A percentile compares a stretch with the other conserved stretches of the same genome.
phyloP scores from a whole-genome alignment of 2,888 invertebrate species.

The Polyommatus iphigenia region DNA sequence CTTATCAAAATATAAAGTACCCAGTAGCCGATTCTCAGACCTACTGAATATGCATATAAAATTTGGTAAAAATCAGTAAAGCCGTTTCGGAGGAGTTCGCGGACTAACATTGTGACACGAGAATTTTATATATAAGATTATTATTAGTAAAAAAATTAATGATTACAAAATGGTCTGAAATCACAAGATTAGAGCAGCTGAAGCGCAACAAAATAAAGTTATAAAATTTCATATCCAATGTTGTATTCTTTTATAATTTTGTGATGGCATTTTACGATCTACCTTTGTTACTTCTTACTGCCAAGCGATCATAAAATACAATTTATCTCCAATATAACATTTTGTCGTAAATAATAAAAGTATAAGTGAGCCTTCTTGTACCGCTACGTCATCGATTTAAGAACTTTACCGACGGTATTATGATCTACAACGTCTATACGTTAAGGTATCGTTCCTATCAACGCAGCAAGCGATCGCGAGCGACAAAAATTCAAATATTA shows the following conservation, averaged over 20 bases:
- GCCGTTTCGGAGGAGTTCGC: no score
- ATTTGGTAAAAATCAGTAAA: no score
- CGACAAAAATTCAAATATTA: no score
- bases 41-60: no score
- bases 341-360: slow-evolving; percentile 16
- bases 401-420: not conserved
- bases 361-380: not conserved
- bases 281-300: slow-evolving; percentile 25
- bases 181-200: not conserved
- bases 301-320: slow-evolving; percentile 27
- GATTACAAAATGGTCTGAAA: not conserved
- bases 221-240: not conserved
- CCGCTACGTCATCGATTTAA: not conserved
- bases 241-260: slow-evolving; percentile 20
- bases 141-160: no score
- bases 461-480: no score
- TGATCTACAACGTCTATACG: no score
- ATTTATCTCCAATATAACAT: slow-evolving; percentile 17
- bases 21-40: no score
- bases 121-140: no score
- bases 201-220: not conserved
- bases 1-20: no score
- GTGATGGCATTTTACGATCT: slow-evolving; percentile 17
- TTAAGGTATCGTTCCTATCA: no score
- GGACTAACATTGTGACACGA: no score